Conservation (phyloP, 2,113 vertebrate species). For the Drymodes brunneopygia region DNA sequence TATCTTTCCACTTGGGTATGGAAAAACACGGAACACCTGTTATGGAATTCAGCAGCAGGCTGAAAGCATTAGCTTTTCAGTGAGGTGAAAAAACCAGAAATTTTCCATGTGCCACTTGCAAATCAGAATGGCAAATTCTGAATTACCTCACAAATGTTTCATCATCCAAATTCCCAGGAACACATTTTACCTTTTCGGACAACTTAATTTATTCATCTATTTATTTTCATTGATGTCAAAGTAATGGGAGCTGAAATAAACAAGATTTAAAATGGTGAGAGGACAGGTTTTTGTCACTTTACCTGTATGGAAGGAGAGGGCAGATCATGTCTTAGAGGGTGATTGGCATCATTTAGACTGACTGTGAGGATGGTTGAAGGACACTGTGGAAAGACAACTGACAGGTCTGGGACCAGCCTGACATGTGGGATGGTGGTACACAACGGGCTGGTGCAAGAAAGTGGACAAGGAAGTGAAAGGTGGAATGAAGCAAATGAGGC, state of each 20-base stretch:
- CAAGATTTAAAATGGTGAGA: background rate
- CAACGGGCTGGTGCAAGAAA: background rate
- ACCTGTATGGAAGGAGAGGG: background rate
- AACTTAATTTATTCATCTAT: background rate
- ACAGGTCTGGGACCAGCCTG: background rate
- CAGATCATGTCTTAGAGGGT: background rate
- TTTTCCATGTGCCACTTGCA: background rate
- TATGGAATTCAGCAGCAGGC: background rate
- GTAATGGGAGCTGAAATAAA: background rate
- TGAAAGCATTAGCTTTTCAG: background rate
- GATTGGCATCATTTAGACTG: background rate
- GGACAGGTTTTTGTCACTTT: background rate
- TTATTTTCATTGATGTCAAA: background rate
- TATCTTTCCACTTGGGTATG: background rate
- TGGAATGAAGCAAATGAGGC: background rate
- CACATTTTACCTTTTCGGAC: background rate
- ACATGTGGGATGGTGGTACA: rapidly evolving
- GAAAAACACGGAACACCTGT: background rate
- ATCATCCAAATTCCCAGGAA: background rate
- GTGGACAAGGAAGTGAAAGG: background rate
- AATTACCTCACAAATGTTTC: background rate
- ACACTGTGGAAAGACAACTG: background rate
- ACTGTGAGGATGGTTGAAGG: background rate
- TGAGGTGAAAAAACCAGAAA: background rate
- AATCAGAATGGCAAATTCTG: background rate